Evolutionary conservation across 2,888 invertebrate species (phyloP), one percentile per base, ranked within the genome.

Genomic region (Hirtodrosophila trivittata): DNA sequence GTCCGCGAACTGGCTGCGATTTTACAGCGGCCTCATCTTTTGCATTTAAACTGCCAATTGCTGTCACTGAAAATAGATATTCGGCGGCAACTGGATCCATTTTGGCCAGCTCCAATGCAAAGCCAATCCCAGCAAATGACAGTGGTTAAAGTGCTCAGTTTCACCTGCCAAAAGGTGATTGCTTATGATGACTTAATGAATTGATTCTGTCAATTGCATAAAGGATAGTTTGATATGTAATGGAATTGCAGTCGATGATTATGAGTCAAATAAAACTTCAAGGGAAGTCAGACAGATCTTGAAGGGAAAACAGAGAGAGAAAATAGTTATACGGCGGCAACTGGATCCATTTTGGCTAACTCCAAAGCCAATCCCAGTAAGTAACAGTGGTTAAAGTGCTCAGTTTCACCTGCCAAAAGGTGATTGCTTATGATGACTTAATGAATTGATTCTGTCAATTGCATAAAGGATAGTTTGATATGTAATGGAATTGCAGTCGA

Each of bases 31-130:
- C 75, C 86, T 80, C 85, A 80, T 87, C 82, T 87, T 83, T 86
- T 88, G 85, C 87, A 88, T 88, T 86, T 87, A 86, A 88, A 89
- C 89, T 89, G 86, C 77, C 87, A 89, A 88, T 87, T 88, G 87
- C 87, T 84, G 87, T 75, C 74, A 55, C 46, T 73, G 78, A 66
- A 82, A 82, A 76, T 69, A 78, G 62, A 82, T 74, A 67, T 75
- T 3, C 30, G 10, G n/a, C n/a, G 25, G 10, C 26, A 43, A 43
- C 33, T 42, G 7, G 13, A 10, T 8, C 51, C 12, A n/a, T n/a
- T n/a, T n/a, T 18, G 6, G 13, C 38, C 21, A 58, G 54, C 60
- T 66, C 39, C 25, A 35, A 56, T 62, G 66, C 52, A 77, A 56
- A 64, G 64, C 52, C 81, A 77, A 84, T 84, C 65, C 65, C 33